phyloP scores from a whole-genome alignment of 2,797 vertebrate genomes.

The Aphelocoma californica region DNA sequence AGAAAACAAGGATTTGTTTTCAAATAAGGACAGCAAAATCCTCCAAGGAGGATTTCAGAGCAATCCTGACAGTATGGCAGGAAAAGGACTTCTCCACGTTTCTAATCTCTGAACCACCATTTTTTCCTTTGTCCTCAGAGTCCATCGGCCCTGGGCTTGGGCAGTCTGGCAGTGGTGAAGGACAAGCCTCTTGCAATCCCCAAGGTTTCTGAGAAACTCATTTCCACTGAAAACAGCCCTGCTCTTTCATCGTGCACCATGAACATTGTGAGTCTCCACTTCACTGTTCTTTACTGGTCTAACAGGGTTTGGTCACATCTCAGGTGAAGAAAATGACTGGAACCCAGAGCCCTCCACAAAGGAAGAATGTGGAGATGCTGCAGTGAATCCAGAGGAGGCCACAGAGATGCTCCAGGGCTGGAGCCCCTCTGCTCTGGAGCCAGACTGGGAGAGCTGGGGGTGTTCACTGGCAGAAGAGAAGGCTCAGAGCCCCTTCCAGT shows the following conservation, averaged over 20 bases:
- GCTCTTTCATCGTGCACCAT: accelerated
- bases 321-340: not conserved
- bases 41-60: not conserved
- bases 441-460: not conserved
- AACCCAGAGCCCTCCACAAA: not conserved
- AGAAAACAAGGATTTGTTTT: not conserved
- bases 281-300: not conserved
- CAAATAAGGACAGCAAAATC: not conserved
- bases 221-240: not conserved
- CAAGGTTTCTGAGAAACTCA: not conserved
- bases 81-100: not conserved
- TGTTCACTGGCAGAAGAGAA: accelerated
- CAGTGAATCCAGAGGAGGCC: not conserved
- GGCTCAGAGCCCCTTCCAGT: accelerated
- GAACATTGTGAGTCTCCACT: not conserved
- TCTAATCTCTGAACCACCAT: not conserved
- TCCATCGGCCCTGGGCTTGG: too few relatives aligned
- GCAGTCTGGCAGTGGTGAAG: not conserved
- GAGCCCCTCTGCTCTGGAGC: not conserved
- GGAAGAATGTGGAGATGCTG: not conserved
- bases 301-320: accelerated
- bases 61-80: not conserved
- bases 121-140: not conserved
- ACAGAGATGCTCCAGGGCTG: accelerated
- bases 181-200: not conserved